Percentiles rank a stretch among this genome's conserved stretches.
phyloP scores from a whole-genome alignment of 2,888 invertebrate genomes.

The Bugulina stolonifera region DNA sequence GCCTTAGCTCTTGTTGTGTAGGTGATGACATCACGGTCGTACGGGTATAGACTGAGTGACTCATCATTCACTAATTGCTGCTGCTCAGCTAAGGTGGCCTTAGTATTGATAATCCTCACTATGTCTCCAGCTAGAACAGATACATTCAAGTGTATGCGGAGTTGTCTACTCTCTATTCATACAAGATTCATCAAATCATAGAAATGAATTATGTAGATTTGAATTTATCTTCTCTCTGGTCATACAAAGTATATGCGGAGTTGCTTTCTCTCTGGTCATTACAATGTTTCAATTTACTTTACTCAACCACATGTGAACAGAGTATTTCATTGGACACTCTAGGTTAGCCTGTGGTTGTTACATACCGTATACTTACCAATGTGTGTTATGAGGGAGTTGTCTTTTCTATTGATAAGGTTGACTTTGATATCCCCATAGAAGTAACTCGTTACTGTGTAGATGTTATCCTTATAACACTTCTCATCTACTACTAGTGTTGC shows the following conservation, averaged over 20 bases:
- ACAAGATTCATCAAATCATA: no score
- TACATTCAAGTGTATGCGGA: no score
- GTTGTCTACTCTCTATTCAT: no score
- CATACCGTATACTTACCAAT: conserved; percentile 14
- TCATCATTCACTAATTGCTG: neutral
- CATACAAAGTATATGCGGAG: no score
- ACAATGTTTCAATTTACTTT: no score
- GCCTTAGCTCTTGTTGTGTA: neutral
- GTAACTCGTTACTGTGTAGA: neutral
- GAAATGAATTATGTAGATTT: no score
- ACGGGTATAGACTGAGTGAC: neutral
- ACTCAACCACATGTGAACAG: no score
- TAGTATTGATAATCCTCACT: neutral
- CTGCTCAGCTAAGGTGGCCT: neutral
- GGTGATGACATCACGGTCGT: neutral
- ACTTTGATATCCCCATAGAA: conserved; percentile 6
- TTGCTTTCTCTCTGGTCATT: no score
- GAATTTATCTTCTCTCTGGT: no score
- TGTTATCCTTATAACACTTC: conserved; percentile 23
- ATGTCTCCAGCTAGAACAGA: neutral
- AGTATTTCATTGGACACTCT: no score
- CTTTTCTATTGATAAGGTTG: neutral
- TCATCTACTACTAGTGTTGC: conserved; percentile 51
- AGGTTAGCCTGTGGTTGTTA: no score
- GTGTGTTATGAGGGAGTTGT: neutral